phyloP scores from a whole-genome alignment of 2,888 invertebrate species.

The Tineola bisselliella region DNA sequence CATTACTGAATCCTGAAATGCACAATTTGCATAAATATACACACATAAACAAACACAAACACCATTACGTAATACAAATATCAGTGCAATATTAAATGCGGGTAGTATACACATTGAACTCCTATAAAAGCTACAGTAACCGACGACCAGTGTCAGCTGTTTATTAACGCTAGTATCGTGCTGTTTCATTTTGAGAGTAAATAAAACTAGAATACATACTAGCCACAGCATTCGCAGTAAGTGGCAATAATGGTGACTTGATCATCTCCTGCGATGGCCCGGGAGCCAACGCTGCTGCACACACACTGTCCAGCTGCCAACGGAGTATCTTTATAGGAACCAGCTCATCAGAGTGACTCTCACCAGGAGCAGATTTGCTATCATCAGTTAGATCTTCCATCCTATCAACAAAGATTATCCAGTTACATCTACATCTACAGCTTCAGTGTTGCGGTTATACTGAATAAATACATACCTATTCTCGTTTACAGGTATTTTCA shows the following conservation, averaged over 20 bases:
- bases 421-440: too few species aligned
- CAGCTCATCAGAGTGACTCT: slow-evolving; percentile 15
- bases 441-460: too few species aligned
- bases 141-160: too few species aligned
- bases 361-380: slow-evolving; percentile 54
- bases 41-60: too few species aligned
- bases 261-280: slow-evolving; percentile 79
- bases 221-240: slow-evolving; percentile 71
- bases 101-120: too few species aligned
- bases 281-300: slow-evolving; percentile 83
- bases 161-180: too few species aligned
- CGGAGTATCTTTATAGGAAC: slow-evolving; percentile 27
- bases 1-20: not conserved
- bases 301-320: slow-evolving; percentile 78
- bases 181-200: too few species aligned
- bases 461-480: not conserved
- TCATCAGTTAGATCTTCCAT: slow-evolving; percentile 77
- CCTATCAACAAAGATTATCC: too few species aligned
- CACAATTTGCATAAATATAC: too few species aligned
- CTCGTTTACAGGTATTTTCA: slow-evolving; percentile 68
- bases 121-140: too few species aligned
- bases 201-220: slow-evolving; percentile 16
- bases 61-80: too few species aligned
- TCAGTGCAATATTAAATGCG: too few species aligned
- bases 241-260: slow-evolving; percentile 76